Conservation (phyloP, 2,113 vertebrate species). For the Origma solitaria region DNA sequence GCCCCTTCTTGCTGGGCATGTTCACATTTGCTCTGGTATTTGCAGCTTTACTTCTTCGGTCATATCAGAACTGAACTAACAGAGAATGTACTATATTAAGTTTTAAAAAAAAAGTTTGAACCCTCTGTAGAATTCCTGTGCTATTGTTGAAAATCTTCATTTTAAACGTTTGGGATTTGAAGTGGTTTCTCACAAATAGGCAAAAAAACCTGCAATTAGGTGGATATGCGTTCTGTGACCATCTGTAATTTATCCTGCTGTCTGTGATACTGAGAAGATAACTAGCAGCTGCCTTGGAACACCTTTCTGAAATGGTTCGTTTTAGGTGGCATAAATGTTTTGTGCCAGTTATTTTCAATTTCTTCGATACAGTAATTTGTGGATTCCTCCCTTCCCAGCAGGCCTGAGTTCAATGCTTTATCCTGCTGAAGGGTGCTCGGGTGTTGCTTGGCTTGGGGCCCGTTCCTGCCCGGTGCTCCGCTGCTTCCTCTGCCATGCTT, state of each 20-base stretch:
- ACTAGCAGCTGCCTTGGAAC: neutral
- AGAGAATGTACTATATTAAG: neutral
- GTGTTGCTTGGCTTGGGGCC: neutral
- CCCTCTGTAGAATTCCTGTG: neutral
- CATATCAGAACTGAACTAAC: neutral
- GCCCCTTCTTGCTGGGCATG: neutral
- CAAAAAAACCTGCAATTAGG: neutral
- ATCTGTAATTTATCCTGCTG: neutral
- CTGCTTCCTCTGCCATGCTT: neutral
- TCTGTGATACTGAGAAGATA: neutral
- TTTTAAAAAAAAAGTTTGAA: neutral
- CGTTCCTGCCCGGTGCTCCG: neutral
- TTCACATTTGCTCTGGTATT: neutral
- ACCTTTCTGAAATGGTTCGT: neutral
- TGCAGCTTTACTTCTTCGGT: neutral
- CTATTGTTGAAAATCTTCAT: neutral
- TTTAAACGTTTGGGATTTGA: neutral
- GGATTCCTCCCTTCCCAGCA: neutral
- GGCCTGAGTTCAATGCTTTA: fast-evolving
- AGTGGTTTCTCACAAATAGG: neutral
- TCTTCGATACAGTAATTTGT: neutral
- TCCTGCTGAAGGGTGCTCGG: neutral
- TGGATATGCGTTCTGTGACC: fast-evolving
- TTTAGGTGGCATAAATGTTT: neutral
- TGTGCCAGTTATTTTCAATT: fast-evolving